Base-by-base conservation (phyloP, 2,888 invertebrate genomes). In the Drosophila anceps region DNA sequence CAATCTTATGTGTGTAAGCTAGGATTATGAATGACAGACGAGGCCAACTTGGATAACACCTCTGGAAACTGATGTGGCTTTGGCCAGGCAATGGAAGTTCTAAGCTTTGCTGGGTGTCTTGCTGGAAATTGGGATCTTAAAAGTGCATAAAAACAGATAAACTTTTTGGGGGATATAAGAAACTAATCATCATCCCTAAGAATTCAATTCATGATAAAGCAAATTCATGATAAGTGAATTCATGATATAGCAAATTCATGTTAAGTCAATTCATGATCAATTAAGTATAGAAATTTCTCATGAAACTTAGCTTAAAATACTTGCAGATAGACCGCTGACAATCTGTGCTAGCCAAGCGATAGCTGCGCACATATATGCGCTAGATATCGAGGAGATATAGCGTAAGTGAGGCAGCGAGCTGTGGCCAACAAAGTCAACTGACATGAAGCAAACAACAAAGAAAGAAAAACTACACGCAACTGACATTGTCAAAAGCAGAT, bases 401-500 rank as follows among this genome's bases (percentile, higher is more conserved):
- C 68, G 67, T 73, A 79, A 78, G 69, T 68, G 67, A 62, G 65
- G 77, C 72, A 72, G 74, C 67, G 43, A 33, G 46, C 41, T 61
- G 68, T 50, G 67, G 69, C 78, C 76, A 87, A 77, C 76, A 81
- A 81, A 80, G 72, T 53, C 62, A 53, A 65, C 75, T 59, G 81
- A 81, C 72, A 76, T 72, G 65, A 66, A 69, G n/a, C n/a, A 67
- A 46, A 62, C 63, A 73, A 69, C 69, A 66, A 63, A 62, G 37
- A 35, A 12, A 4, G 24, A 24, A 53, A 61, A 84, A 57, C 66
- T 37, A 71, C 67, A 77, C 68, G 81, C 77, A 73, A 65, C 69
- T 79, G 76, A 71, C 74, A 79, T 58, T 82, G 73, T 75, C 67
- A 69, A 63, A 66, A 63, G 75, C 86, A 81, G 73, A 77, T 82